Evolutionary conservation across 2,888 invertebrate species (phyloP).

Genomic region (Bombylius major): DNA sequence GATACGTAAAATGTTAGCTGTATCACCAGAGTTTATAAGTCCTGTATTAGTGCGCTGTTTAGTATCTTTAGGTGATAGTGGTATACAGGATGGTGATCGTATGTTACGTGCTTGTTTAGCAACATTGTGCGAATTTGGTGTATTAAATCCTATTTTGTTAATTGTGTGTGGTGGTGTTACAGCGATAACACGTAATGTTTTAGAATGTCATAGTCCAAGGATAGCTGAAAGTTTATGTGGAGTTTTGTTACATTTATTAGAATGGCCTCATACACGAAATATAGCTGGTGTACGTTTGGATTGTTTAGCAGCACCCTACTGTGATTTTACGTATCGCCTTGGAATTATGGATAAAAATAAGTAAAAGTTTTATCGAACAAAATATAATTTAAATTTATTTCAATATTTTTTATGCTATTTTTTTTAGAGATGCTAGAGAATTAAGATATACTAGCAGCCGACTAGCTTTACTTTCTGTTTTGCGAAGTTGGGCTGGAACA

Average conservation of each 20-base stretch:
- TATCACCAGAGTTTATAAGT: constrained; percentile 56
- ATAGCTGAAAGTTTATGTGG: constrained; percentile 86
- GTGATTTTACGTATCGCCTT: constrained; percentile 73
- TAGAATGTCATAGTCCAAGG: constrained; percentile 75
- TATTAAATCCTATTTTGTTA: constrained; percentile 68
- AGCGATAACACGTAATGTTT: constrained; percentile 66
- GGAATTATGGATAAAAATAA: constrained; percentile 60
- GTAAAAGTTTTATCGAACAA: constrained; percentile 22
- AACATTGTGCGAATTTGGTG: constrained; percentile 77
- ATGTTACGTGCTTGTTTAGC: constrained; percentile 76
- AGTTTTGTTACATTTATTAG: constrained; percentile 70
- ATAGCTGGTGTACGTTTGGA: constrained; percentile 68
- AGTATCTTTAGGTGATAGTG: constrained; percentile 69
- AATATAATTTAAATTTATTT: neutral
- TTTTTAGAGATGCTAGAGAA: constrained; percentile 57
- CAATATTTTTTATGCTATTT: neutral
- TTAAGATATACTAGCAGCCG: constrained; percentile 75
- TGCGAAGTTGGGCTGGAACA: constrained; percentile 87
- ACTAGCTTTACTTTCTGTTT: constrained; percentile 65
- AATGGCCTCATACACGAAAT: constrained; percentile 67
- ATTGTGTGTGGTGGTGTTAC: constrained; percentile 73
- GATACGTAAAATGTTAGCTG: constrained; percentile 47
- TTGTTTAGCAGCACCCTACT: constrained; percentile 84
- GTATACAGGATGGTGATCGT: constrained; percentile 61
- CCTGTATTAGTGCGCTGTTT: constrained; percentile 65